Evolutionary conservation across 2,113 vertebrate genomes (phyloP).

Genomic region (Triplophysa rosa): DNA sequence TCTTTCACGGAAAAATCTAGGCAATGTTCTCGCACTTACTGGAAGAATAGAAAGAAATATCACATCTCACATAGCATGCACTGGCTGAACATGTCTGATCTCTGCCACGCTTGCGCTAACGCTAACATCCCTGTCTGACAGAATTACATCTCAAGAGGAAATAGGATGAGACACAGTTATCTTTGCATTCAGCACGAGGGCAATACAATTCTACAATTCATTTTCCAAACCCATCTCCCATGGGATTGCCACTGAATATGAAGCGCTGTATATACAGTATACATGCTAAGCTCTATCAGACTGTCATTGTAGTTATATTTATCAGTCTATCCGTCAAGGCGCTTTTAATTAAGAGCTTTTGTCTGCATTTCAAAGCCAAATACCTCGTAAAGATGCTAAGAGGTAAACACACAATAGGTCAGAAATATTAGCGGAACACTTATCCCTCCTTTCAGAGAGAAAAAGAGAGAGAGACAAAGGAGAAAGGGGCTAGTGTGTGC

Average conservation of each 20-base stretch:
- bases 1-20: too few relatives aligned
- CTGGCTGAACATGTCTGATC: constrained; percentile 11
- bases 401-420: constrained; percentile 39
- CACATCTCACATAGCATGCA: neutral
- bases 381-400: constrained; percentile 31
- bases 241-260: constrained; percentile 22
- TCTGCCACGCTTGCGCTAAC: neutral
- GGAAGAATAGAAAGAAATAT: neutral
- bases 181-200: constrained; percentile 19
- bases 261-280: constrained; percentile 6
- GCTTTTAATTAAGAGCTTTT: constrained; percentile 43
- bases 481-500: constrained; percentile 24
- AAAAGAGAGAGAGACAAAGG: constrained; percentile 21
- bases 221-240: constrained; percentile 29
- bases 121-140: constrained; percentile 24
- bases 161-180: constrained; percentile 35
- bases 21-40: neutral
- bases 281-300: constrained; percentile 21
- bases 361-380: constrained; percentile 34
- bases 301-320: constrained; percentile 40
- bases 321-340: constrained; percentile 47
- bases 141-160: constrained; percentile 21
- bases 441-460: constrained; percentile 38
- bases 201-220: constrained; percentile 46
- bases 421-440: constrained; percentile 51